These are phyloP conservation scores for Lampris megalopsis DNA, from an alignment of 2,113 vertebrate species.

Conservation along the genomic window DNA sequence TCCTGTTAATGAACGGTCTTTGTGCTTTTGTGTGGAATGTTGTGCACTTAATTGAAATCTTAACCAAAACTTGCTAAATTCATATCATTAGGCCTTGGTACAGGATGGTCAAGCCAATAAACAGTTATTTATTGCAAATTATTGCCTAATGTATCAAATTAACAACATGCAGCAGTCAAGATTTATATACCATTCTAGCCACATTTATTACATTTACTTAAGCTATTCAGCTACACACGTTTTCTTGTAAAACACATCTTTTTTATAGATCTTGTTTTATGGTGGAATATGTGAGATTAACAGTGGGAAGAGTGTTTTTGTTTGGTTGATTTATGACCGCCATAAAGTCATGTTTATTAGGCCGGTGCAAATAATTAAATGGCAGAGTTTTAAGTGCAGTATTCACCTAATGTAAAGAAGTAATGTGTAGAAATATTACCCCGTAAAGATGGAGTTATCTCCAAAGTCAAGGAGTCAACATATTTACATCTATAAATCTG, in stretches of 20 bases:
- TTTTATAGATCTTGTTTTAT: slow-evolving; percentile 97
- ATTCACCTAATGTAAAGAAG: slow-evolving; percentile 95
- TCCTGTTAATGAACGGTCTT: slow-evolving; percentile 50
- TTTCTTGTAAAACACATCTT: slow-evolving; percentile 95
- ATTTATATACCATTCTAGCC: slow-evolving; percentile 92
- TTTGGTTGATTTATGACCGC: slow-evolving; percentile 92
- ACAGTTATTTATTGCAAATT: slow-evolving; percentile 99
- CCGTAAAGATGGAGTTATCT: slow-evolving; percentile 93
- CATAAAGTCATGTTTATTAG: slow-evolving; percentile 98
- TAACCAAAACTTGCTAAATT: slow-evolving; percentile 74
- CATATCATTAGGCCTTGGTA: slow-evolving; percentile 87
- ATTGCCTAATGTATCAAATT: slow-evolving; percentile 99
- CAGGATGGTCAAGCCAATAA: slow-evolving; percentile 93
- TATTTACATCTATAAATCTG: slow-evolving; percentile 94
- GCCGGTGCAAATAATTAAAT: slow-evolving; percentile 98
- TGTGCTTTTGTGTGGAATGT: slow-evolving; percentile 61
- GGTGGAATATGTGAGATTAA: slow-evolving; percentile 98
- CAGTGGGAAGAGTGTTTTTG: slow-evolving; percentile 95
- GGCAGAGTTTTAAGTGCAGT: slow-evolving; percentile 95
- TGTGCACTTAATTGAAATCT: slow-evolving; percentile 73
- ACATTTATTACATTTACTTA: slow-evolving; percentile 99
- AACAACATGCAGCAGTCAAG: slow-evolving; percentile 97
- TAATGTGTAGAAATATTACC: slow-evolving; percentile 91
- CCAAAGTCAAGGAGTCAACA: slow-evolving; percentile 93
- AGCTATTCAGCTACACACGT: slow-evolving; percentile 94